Conservation (phyloP, 2,888 invertebrate genomes). For the Cecidostiba fungosa region DNA sequence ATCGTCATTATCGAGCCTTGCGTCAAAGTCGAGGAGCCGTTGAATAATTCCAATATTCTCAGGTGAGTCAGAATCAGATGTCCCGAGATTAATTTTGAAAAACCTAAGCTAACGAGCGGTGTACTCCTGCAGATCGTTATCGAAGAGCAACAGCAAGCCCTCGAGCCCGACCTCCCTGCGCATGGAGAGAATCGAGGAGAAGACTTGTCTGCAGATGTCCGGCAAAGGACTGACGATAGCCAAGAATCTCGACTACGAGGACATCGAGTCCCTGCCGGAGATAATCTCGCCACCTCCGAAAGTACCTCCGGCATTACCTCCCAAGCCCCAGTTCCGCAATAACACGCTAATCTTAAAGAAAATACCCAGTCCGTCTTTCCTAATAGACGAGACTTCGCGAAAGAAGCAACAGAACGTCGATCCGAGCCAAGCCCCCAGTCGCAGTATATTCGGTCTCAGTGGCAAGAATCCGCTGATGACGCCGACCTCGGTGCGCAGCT, state of each 20-base stretch:
- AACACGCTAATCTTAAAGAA: slow-evolving; percentile 77
- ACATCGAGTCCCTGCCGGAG: slow-evolving; percentile 78
- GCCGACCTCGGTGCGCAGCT: slow-evolving; percentile 67
- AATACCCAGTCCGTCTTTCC: slow-evolving; percentile 79
- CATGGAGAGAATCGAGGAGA: slow-evolving; percentile 77
- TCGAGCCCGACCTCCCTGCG: slow-evolving; percentile 70
- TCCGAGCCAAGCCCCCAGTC: slow-evolving; percentile 31
- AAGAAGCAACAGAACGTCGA: slow-evolving; percentile 70
- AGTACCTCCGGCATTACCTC: slow-evolving; percentile 84
- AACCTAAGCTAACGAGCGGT: not conserved
- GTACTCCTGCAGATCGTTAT: slow-evolving; percentile 42
- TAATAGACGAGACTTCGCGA: slow-evolving; percentile 75
- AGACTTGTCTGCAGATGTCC: slow-evolving; percentile 76
- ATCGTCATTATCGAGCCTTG: slow-evolving; percentile 73
- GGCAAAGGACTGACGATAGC: slow-evolving; percentile 77
- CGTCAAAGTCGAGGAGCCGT: slow-evolving; percentile 41
- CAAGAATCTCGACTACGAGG: slow-evolving; percentile 78
- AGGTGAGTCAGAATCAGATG: slow-evolving; percentile 26
- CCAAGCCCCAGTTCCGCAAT: slow-evolving; percentile 87
- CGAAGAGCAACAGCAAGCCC: slow-evolving; percentile 55
- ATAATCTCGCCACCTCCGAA: slow-evolving; percentile 82
- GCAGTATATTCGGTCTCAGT: slow-evolving; percentile 65
- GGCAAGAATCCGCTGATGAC: slow-evolving; percentile 47
- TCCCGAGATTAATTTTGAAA: too few relatives aligned
- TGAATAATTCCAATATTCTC: slow-evolving; percentile 35